Conservation (phyloP, 2,888 invertebrate genomes). For the Trachelus iudaicus region DNA sequence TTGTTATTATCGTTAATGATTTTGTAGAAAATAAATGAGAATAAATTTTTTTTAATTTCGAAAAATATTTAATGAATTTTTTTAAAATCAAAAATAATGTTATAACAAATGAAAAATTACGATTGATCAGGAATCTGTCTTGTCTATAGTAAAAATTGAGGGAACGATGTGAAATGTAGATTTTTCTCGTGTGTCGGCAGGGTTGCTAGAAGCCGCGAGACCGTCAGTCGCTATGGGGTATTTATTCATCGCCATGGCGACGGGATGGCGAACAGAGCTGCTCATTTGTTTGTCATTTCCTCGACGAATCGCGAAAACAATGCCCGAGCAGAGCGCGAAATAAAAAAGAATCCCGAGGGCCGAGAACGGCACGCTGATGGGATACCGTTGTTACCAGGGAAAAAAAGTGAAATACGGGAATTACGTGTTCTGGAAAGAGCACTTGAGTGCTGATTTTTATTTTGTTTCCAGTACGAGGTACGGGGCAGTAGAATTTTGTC, state of each 20-base stretch:
- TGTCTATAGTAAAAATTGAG: background rate
- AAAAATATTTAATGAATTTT: background rate
- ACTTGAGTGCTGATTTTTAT: constrained; percentile 48
- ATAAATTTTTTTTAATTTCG: background rate
- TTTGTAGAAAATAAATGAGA: background rate
- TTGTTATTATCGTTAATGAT: background rate
- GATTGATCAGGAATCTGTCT: no score
- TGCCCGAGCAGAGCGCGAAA: constrained; percentile 15
- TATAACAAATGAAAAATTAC: no score
- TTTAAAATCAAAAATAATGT: no score
- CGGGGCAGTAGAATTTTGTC: no score
- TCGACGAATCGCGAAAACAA: constrained; percentile 42
- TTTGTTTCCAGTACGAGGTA: constrained; percentile 38
- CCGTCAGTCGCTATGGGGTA: background rate
- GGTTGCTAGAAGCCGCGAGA: background rate
- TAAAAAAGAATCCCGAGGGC: constrained; percentile 15
- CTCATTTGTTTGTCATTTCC: constrained; percentile 65
- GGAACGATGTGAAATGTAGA: background rate
- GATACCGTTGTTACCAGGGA: constrained; percentile 41
- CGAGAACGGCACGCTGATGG: constrained; percentile 36
- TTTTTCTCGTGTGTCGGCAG: background rate
- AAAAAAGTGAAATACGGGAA: constrained; percentile 48
- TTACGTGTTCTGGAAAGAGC: constrained; percentile 60
- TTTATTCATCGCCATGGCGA: constrained; percentile 21
- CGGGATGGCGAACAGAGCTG: constrained; percentile 36